Percentiles rank a stretch among this genome's conserved stretches.
Conservation (phyloP, 1,140 invertebrate genomes). For the Drosophila teissieri region DNA sequence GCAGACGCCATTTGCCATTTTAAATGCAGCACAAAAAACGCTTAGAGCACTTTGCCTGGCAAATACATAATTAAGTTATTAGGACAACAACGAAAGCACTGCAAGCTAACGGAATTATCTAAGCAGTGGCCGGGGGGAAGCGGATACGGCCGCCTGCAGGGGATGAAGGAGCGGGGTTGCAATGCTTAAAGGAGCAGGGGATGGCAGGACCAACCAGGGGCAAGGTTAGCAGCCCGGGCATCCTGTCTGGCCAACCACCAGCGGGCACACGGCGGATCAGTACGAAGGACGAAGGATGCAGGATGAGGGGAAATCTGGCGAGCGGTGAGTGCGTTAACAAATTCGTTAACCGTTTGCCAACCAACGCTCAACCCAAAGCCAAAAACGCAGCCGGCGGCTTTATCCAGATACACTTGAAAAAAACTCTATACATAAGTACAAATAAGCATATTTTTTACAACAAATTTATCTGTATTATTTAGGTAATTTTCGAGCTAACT, state of each 20-base stretch:
- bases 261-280: constrained; percentile 16
- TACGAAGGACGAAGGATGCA: constrained; percentile 2
- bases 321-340: constrained; percentile 57
- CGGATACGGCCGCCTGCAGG: constrained; percentile 40
- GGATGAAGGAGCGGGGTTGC: constrained; percentile 3
- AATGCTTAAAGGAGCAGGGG: background rate
- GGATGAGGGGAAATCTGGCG: constrained; percentile 13
- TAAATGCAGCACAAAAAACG: constrained; percentile 49
- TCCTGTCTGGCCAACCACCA: constrained; percentile 74
- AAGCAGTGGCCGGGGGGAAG: constrained; percentile 33
- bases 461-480: background rate
- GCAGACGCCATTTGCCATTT: constrained; percentile 76
- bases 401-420: constrained; percentile 10
- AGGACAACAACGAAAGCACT: constrained; percentile 51
- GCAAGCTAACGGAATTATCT: constrained; percentile 75
- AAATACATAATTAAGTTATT: constrained; percentile 81
- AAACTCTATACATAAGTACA: background rate
- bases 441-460: background rate
- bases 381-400: constrained; percentile 2
- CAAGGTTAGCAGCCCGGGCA: constrained; percentile 28
- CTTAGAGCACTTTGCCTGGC: constrained; percentile 67
- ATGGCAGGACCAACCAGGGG: constrained; percentile 62
- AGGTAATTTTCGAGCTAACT: no score
- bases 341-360: constrained; percentile 50
- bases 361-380: background rate